Percentiles rank a stretch among this genome's conserved stretches.
These are phyloP conservation scores for Pseudochromis fuscus DNA, from an alignment of 2,797 vertebrate genomes.

Conservation along the genomic window DNA sequence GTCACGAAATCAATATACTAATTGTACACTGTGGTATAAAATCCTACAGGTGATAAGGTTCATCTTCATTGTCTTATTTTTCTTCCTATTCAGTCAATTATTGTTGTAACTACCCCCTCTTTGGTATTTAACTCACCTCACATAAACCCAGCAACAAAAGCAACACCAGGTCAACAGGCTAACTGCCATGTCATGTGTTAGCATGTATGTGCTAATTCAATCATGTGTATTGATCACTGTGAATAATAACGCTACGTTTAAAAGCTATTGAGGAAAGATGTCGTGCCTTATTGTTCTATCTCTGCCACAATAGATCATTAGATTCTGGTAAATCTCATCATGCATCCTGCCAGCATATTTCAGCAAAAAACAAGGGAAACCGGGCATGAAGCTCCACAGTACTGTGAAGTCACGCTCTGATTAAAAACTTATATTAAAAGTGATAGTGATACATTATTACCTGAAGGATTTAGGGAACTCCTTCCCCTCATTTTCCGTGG, in stretches of 20 bases:
- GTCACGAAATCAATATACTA: constrained; percentile 36
- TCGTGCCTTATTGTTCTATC: constrained; percentile 88
- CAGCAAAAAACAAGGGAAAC: constrained; percentile 95
- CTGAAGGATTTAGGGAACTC: constrained; percentile 89
- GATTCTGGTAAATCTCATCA: constrained; percentile 93
- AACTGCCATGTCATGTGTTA: constrained; percentile 18
- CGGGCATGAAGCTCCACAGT: constrained; percentile 95
- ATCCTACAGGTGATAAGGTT: constrained; percentile 4
- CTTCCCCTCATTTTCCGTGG: constrained; percentile 80
- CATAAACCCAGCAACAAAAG: constrained; percentile 24
- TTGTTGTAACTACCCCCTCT: constrained; percentile 6
- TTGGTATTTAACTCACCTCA: constrained; percentile 36
- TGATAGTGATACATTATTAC: constrained; percentile 99
- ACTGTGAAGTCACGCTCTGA: constrained; percentile 99
- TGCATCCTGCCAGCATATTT: constrained; percentile 92
- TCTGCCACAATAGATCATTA: constrained; percentile 91
- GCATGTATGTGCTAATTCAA: constrained; percentile 43
- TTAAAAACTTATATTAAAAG: constrained; percentile 99
- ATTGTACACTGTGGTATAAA: constrained; percentile 9
- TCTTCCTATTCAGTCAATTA: constrained; percentile 18
- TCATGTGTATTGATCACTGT: constrained; percentile 44
- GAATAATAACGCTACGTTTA: constrained; percentile 59
- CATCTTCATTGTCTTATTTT: constrained; percentile 3
- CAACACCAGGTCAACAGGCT: constrained; percentile 45
- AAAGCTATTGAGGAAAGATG: constrained; percentile 72